A percentile compares a stretch with the other conserved stretches of the same genome.
These are phyloP conservation scores for Itoplectis maculator DNA, from an alignment of 2,888 invertebrate species.

Conservation along the genomic window DNA sequence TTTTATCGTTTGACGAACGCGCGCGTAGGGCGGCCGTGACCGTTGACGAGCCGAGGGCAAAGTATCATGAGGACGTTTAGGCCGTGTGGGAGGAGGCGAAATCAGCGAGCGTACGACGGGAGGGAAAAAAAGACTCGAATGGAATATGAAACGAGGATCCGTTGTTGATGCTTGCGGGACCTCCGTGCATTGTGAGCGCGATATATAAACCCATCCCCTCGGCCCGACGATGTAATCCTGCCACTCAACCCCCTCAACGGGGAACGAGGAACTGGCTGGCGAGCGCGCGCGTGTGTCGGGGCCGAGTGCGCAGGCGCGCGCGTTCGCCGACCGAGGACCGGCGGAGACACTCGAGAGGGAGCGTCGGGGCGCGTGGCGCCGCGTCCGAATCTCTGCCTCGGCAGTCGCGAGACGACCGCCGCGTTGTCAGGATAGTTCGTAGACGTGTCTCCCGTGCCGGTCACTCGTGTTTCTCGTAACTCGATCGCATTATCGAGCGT, in stretches of 20 bases:
- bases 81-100: not conserved
- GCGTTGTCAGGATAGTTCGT: constrained; percentile 72
- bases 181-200: constrained; percentile 61
- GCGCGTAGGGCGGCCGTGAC: not conserved
- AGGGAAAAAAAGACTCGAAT: constrained; percentile 68
- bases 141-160: constrained; percentile 76
- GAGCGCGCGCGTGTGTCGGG: constrained; percentile 61
- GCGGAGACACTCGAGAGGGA: constrained; percentile 74
- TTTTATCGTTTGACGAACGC: not conserved
- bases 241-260: constrained; percentile 69
- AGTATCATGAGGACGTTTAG: constrained; percentile 31
- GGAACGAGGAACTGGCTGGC: constrained; percentile 20
- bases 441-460: constrained; percentile 35
- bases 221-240: constrained; percentile 72
- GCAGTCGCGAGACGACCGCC: constrained; percentile 83
- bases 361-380: constrained; percentile 82
- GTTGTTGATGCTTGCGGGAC: constrained; percentile 72
- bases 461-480: not conserved
- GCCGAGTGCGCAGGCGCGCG: constrained; percentile 61
- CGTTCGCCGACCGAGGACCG: constrained; percentile 66
- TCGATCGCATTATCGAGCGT: constrained; percentile 11
- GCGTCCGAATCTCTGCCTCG: constrained; percentile 77
- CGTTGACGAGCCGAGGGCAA: constrained; percentile 9
- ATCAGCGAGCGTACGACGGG: constrained; percentile 1
- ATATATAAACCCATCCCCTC: constrained; percentile 61